Conservation (phyloP, 2,888 invertebrate species). For the Synanthedon andrenaeformis region DNA sequence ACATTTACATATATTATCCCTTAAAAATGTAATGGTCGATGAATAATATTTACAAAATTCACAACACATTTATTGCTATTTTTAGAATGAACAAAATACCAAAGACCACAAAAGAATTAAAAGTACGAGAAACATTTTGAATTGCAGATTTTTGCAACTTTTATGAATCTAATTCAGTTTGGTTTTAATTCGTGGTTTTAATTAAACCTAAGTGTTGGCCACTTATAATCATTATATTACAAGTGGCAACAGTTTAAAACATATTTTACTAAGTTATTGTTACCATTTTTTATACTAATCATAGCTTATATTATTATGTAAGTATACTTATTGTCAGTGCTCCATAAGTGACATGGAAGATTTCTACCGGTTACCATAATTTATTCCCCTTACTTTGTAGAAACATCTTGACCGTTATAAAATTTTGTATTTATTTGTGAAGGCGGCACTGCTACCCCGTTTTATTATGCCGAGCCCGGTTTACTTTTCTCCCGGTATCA, state of each 20-base stretch:
- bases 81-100: conserved; percentile 4
- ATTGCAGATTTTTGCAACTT: conserved; percentile 53
- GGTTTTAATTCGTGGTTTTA: too few species aligned
- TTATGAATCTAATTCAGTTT: conserved; percentile 22
- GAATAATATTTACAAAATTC: too few species aligned
- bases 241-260: too few species aligned
- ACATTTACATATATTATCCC: too few species aligned
- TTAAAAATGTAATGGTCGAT: too few species aligned
- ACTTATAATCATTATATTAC: too few species aligned
- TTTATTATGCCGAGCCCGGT: conserved; percentile 12
- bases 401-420: conserved; percentile 9
- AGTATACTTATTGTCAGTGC: too few species aligned
- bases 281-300: too few species aligned
- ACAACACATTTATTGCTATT: neutral
- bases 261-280: too few species aligned
- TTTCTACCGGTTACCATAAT: conserved; percentile 4
- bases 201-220: too few species aligned
- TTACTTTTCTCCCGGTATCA: conserved; percentile 29
- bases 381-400: conserved; percentile 1
- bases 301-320: too few species aligned
- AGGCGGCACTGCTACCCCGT: conserved; percentile 2
- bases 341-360: neutral
- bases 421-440: conserved; percentile 4
- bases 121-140: conserved; percentile 38
- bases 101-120: conserved; percentile 26